Evolutionary conservation across 2,888 invertebrate genomes (phyloP), one percentile per base, ranked within the genome.

Genomic region (Strigamia crassipes): DNA sequence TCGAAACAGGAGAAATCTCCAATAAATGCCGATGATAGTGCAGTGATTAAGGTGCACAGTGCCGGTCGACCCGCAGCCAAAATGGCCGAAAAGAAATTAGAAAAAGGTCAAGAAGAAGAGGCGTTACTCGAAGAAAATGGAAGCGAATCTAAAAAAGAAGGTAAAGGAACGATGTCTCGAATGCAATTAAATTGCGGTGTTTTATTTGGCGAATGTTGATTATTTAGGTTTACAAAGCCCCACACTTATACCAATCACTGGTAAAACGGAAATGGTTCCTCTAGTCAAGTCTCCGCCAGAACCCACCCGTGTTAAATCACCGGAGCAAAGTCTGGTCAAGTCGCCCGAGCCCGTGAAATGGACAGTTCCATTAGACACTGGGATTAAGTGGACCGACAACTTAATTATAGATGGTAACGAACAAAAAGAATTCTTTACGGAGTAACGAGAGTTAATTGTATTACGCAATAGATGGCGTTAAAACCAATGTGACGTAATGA

Each of bases 271-370:
- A 27, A 56, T 38, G 31, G 66, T 81, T 81, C 81, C 81, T 38
- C 56, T 81, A 38, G 38, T 96, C 38, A 96, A 96, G 88, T 96
- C 96, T 23, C 96, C 96, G 0, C 96, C 96, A 78, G 96, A 96
- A 87, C 96, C 96, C 77, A 96, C 96, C 78, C 90, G 96, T 86
- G 96, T 96, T 83, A 96, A 96, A 89, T 96, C 96, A 13, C 96
- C 96, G 0, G 96, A 96, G 87, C 87, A 87, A 84, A 94, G 95
- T 89, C 92, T 95, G 87, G 94, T 96, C 93, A 91, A 95, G 85
- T 96, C 96, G 23, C 96, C 96, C 15, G 96, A 96, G 89, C 96
- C 96, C 81, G 96, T 96, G 86, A 96, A 96, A 89, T 96, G 96
- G 96, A 96, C 96, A 80, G 96, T 96, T 83, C 96, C 96, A 82